A percentile compares a stretch with the other conserved stretches of the same genome.
phyloP scores from a whole-genome alignment of 2,797 vertebrate genomes.

The Cephalopachus bancanus region DNA sequence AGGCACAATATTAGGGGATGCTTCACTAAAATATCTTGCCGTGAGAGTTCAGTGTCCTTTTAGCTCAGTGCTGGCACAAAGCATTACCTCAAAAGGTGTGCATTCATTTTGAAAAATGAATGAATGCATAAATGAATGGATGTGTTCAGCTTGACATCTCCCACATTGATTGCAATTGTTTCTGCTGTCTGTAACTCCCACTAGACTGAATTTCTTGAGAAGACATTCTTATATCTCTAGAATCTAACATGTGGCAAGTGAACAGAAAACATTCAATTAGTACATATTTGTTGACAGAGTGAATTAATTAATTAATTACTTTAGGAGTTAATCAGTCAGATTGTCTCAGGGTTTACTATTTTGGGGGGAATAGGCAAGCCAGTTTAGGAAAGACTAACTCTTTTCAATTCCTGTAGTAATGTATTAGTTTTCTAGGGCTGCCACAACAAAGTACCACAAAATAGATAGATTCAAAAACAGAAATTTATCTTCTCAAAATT shows the following conservation, averaged over 20 bases:
- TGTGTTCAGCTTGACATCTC: background rate
- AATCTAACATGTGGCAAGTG: background rate
- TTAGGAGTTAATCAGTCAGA: background rate
- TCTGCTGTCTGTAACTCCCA: background rate
- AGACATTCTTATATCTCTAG: background rate
- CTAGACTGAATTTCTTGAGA: background rate
- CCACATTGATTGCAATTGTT: background rate
- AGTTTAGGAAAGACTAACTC: background rate
- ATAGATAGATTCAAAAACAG: background rate
- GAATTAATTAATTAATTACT: background rate
- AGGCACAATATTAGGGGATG: background rate
- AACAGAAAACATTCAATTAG: slow-evolving; percentile 41
- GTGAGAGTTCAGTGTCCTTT: background rate
- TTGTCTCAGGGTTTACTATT: slow-evolving; percentile 19
- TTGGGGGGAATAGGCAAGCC: background rate
- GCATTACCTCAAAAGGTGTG: background rate
- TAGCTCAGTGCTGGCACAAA: background rate
- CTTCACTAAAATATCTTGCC: background rate
- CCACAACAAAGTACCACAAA: background rate
- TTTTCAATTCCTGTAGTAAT: background rate
- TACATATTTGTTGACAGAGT: background rate
- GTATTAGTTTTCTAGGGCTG: slow-evolving; percentile 1
- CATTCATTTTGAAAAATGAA: background rate
- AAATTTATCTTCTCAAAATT: background rate
- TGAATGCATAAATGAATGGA: background rate